phyloP scores from a whole-genome alignment of 30 jellyfish, hydroid and myxozoan species.

The Sanderia malayensis region DNA sequence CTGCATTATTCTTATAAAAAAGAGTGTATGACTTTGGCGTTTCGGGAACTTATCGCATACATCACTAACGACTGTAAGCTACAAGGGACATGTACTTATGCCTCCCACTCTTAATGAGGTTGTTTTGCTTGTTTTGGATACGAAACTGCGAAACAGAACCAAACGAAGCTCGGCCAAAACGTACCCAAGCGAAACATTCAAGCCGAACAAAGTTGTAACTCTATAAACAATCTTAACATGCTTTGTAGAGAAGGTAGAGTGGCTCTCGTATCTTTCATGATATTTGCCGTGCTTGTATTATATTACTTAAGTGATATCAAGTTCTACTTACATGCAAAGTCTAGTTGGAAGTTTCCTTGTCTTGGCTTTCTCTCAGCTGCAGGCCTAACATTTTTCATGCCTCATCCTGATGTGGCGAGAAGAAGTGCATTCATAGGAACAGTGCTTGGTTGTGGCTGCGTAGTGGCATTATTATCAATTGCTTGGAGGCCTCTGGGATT shows the following conservation, averaged over 20 bases:
- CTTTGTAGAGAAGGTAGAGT: slow-evolving; percentile 91
- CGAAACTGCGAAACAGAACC: too few species aligned
- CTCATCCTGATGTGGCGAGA: slow-evolving; percentile 68
- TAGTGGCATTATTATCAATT: slow-evolving; percentile 17
- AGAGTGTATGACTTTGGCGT: too few species aligned
- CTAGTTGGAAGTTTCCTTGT: slow-evolving; percentile 52
- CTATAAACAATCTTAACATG: slow-evolving; percentile 27
- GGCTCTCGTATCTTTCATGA: slow-evolving; percentile 70
- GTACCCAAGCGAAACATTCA: too few species aligned
- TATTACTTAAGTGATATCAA: slow-evolving; percentile 19
- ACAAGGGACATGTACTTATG: too few species aligned
- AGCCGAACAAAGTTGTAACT: not conserved
- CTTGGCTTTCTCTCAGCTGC: slow-evolving; percentile 41
- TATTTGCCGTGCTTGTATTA: slow-evolving; percentile 55
- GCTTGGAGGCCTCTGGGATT: slow-evolving; percentile 70
- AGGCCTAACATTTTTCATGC: slow-evolving; percentile 64
- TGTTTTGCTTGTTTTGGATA: too few species aligned
- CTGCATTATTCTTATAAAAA: too few species aligned
- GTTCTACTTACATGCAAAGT: slow-evolving; percentile 29
- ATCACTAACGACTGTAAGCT: too few species aligned
- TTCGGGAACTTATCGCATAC: too few species aligned
- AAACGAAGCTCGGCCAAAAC: too few species aligned
- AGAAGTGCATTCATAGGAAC: slow-evolving; percentile 84
- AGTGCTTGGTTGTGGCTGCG: slow-evolving; percentile 66
- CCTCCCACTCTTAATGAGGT: too few species aligned